phyloP scores from a whole-genome alignment of 2,797 vertebrate genomes.

The Sebastes kiyomatsui region DNA sequence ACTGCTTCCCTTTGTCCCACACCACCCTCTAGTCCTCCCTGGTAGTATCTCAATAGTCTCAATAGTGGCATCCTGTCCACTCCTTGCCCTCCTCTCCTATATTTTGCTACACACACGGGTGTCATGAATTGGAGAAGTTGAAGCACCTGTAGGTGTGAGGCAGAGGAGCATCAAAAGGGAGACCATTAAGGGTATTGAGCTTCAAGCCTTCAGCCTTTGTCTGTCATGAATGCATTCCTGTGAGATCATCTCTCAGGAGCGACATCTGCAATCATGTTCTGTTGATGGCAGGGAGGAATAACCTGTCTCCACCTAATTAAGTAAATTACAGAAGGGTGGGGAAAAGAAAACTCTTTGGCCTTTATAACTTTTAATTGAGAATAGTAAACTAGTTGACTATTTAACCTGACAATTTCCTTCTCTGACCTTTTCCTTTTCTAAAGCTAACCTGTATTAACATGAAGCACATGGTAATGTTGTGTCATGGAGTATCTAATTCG shows the following conservation, averaged over 20 bases:
- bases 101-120: conserved; percentile 27
- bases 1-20: conserved; percentile 31
- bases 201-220: background rate
- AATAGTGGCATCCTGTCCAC: conserved; percentile 13
- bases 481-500: background rate
- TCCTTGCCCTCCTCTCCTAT: conserved; percentile 6
- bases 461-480: background rate
- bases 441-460: conserved; percentile 63
- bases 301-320: background rate
- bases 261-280: conserved; percentile 11
- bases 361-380: background rate
- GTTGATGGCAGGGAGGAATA: background rate
- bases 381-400: background rate
- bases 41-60: conserved; percentile 13
- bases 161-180: background rate
- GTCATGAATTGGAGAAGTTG: conserved; percentile 10
- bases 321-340: conserved; percentile 25
- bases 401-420: background rate
- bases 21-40: conserved; percentile 16
- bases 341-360: background rate
- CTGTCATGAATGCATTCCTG: background rate
- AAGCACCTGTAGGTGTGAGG: background rate
- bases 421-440: conserved; percentile 17
- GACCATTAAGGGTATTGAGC: background rate
- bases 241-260: background rate